Percentiles rank a stretch among this genome's conserved stretches.
phyloP scores from a whole-genome alignment of 2,888 invertebrate genomes.

The Thymelicus lineola region DNA sequence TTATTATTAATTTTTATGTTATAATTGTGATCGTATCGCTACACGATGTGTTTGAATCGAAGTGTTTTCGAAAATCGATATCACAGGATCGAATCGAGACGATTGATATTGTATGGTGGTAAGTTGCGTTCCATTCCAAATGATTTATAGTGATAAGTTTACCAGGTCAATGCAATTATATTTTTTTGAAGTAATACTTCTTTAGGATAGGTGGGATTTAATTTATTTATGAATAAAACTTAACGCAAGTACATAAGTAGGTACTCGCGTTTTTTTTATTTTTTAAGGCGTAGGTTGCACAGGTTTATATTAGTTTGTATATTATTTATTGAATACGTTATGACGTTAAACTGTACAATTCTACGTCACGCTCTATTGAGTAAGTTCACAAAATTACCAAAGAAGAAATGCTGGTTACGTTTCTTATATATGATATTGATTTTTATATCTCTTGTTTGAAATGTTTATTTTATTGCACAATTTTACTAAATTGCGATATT shows the following conservation, averaged over 20 bases:
- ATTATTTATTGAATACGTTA: background rate
- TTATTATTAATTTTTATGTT: too few relatives aligned
- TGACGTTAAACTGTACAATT: background rate
- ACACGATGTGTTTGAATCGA: too few relatives aligned
- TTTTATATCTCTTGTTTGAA: slow-evolving; percentile 19
- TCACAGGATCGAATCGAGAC: slow-evolving; percentile 10
- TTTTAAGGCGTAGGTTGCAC: background rate
- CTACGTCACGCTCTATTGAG: slow-evolving; percentile 2
- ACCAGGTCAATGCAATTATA: slow-evolving; percentile 15
- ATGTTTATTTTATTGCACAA: slow-evolving; percentile 29
- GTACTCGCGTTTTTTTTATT: background rate
- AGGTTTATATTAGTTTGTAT: background rate
- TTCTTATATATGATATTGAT: background rate
- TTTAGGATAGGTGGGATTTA: background rate
- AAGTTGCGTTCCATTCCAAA: slow-evolving; percentile 18
- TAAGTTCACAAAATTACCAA: slow-evolving; percentile 23
- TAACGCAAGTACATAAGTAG: too few relatives aligned
- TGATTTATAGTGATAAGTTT: background rate
- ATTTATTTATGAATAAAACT: slow-evolving; percentile 6
- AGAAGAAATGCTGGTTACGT: slow-evolving; percentile 18
- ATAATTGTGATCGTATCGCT: too few relatives aligned
- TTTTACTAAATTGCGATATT: slow-evolving; percentile 20
- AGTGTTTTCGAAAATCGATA: background rate
- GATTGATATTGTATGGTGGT: background rate
- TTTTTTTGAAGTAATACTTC: slow-evolving; percentile 7